phyloP scores from a whole-genome alignment of 2,888 invertebrate genomes.

The Trissonchulus latispiculum region DNA sequence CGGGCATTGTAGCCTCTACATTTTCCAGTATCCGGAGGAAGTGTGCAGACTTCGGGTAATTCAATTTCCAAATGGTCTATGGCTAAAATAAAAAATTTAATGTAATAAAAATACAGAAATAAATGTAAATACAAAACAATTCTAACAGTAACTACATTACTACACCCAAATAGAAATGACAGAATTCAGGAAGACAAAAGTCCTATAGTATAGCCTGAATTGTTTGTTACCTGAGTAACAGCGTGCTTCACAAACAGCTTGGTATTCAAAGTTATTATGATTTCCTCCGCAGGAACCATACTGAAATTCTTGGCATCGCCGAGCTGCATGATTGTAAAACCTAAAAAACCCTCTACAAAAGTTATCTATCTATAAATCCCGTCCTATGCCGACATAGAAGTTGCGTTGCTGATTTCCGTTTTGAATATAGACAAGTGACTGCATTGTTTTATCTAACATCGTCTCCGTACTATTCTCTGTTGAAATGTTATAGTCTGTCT shows the following conservation, averaged over 20 bases:
- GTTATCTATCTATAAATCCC: too few species aligned
- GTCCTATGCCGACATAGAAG: too few species aligned
- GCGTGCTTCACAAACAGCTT: constrained; percentile 18
- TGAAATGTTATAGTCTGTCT: too few species aligned
- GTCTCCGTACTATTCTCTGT: too few species aligned
- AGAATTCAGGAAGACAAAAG: not conserved
- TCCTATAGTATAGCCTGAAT: too few species aligned
- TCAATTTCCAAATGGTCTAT: constrained; percentile 28
- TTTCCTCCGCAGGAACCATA: constrained; percentile 40
- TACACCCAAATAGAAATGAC: not conserved
- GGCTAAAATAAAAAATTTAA: constrained; percentile 22
- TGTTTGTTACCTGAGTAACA: constrained; percentile 20
- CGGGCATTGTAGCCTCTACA: constrained; percentile 39
- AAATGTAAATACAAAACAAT: too few species aligned
- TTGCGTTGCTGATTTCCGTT: too few species aligned
- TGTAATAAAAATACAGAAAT: too few species aligned
- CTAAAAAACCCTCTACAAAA: constrained; percentile 25
- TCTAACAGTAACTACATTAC: too few species aligned
- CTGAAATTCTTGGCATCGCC: constrained; percentile 38
- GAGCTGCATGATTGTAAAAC: constrained; percentile 38
- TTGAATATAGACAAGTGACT: too few species aligned
- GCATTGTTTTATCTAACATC: too few species aligned
- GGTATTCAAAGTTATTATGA: constrained; percentile 36
- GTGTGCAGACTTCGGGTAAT: constrained; percentile 36
- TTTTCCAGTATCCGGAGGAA: constrained; percentile 34